Base-by-base conservation (phyloP, 2,113 vertebrate genomes). In the Notechis scutatus region DNA sequence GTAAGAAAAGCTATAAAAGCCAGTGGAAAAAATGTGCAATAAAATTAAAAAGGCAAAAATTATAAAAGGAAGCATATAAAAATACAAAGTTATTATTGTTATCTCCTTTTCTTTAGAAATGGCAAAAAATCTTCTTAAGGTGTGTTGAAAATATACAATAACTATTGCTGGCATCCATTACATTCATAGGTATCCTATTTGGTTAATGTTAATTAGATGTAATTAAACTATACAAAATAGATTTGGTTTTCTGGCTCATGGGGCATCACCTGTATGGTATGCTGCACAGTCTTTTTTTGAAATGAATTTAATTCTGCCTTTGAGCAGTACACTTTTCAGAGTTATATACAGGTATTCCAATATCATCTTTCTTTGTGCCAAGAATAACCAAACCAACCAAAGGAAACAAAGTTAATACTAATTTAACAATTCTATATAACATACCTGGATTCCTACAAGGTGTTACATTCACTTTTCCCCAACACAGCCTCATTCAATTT, bases 401-500 rank as follows among this genome's bases (percentile, higher is more conserved):
- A 39, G 39, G 26, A 90, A 86, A 69, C 14, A 3, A 56, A 92
- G 20, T 87, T 96, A 94, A 89, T 89, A 88, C 45, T 89, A 14
- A 45, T 92, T 34, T 85, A 14, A 34, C 74, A 91, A 29, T 95
- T 94, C n/a, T 91, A 90, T 87, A 93, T 92, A 92, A 94, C 24
- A 93, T 93, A 91, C 69, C 91, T 96, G 90, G 87, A 89, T 96
- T 96, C 92, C 96, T 94, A 45, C 7, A 93, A 94, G 92, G 64
- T 95, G 94, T 54, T 45, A 3, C 92, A 96, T 92, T 54, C 61
- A 88, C 87, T 95, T 61, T 93, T 69, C 91, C 87, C n/a, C 88
- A 92, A 55, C 55, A 95, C 92, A 94, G 96, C 91, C 92, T 95
- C 88, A 96, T 95, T 94, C 92, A 97, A 90, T 96, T 96, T 54